A percentile compares a stretch with the other conserved stretches of the same genome.
Evolutionary conservation across 2,888 invertebrate species (phyloP).

Genomic region (Zele albiditarsus): DNA sequence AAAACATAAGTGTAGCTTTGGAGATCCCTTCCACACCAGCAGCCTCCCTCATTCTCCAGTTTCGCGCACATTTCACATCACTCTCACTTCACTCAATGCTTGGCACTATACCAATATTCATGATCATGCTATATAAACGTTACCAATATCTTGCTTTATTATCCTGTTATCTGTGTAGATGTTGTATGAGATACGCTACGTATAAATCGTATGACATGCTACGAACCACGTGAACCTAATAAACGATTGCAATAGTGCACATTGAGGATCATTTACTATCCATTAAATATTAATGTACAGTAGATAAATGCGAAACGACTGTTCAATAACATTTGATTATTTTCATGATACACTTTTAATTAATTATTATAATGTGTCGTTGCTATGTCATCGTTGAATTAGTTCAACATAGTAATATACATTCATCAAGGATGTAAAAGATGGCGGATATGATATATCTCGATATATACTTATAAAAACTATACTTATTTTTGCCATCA

Average conservation of each 20-base stretch:
- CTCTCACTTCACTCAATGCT: neutral
- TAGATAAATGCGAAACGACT: constrained; percentile 8
- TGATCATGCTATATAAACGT: neutral
- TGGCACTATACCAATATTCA: neutral
- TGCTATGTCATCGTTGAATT: neutral
- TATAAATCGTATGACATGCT: constrained; percentile 66
- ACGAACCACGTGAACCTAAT: constrained; percentile 69
- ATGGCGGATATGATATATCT: neutral
- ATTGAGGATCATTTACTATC: constrained; percentile 66
- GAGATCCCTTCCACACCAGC: neutral
- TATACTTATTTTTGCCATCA: too few species aligned
- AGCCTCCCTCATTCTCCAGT: neutral
- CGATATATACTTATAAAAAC: too few species aligned
- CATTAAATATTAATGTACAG: constrained; percentile 64
- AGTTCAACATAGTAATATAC: neutral
- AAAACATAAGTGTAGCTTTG: neutral
- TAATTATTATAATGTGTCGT: neutral
- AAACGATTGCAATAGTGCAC: constrained; percentile 71
- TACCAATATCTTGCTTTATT: constrained; percentile 58
- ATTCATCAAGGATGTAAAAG: neutral
- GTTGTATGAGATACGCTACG: constrained; percentile 65
- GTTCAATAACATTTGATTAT: neutral
- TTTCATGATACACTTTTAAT: neutral
- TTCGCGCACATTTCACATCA: neutral
- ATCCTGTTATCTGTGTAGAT: constrained; percentile 66